These are phyloP conservation scores for Tribolium madens DNA, from an alignment of 1,140 invertebrate genomes.

Conservation along the genomic window DNA sequence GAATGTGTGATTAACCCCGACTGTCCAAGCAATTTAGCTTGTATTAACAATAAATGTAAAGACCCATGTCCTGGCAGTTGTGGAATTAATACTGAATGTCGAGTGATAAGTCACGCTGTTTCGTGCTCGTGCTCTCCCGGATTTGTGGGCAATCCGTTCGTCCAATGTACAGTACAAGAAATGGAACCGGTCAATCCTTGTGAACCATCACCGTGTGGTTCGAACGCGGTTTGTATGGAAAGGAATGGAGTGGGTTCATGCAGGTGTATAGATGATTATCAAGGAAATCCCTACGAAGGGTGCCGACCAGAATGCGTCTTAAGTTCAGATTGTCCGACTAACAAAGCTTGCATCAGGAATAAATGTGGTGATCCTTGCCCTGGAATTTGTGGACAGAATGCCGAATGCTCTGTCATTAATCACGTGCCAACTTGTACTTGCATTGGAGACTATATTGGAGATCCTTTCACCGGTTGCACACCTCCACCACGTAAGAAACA, in stretches of 20 bases:
- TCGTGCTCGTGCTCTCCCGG: slow-evolving; percentile 80
- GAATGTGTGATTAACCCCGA: slow-evolving; percentile 84
- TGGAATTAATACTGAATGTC: slow-evolving; percentile 81
- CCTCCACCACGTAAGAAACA: slow-evolving; percentile 58
- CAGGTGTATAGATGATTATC: slow-evolving; percentile 77
- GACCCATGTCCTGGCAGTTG: slow-evolving; percentile 85
- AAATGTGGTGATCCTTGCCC: slow-evolving; percentile 87
- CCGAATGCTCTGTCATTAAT: slow-evolving; percentile 82
- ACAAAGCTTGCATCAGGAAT: slow-evolving; percentile 79
- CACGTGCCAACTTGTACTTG: slow-evolving; percentile 85
- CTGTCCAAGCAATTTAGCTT: slow-evolving; percentile 79
- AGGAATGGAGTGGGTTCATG: slow-evolving; percentile 77
- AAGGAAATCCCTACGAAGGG: slow-evolving; percentile 83
- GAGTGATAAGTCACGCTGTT: slow-evolving; percentile 80
- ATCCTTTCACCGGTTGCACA: slow-evolving; percentile 71
- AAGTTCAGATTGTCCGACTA: slow-evolving; percentile 82
- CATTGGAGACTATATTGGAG: slow-evolving; percentile 78
- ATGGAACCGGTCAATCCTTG: slow-evolving; percentile 60
- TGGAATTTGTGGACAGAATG: slow-evolving; percentile 83
- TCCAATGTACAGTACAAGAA: slow-evolving; percentile 69
- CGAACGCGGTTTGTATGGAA: slow-evolving; percentile 76
- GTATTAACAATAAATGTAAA: slow-evolving; percentile 80
- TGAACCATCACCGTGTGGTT: slow-evolving; percentile 71
- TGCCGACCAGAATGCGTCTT: slow-evolving; percentile 84
- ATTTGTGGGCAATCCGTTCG: slow-evolving; percentile 82